Evolutionary conservation across 2,888 invertebrate genomes (phyloP), one percentile per base, ranked within the genome.

Genomic region (Bimastos eiseni): DNA sequence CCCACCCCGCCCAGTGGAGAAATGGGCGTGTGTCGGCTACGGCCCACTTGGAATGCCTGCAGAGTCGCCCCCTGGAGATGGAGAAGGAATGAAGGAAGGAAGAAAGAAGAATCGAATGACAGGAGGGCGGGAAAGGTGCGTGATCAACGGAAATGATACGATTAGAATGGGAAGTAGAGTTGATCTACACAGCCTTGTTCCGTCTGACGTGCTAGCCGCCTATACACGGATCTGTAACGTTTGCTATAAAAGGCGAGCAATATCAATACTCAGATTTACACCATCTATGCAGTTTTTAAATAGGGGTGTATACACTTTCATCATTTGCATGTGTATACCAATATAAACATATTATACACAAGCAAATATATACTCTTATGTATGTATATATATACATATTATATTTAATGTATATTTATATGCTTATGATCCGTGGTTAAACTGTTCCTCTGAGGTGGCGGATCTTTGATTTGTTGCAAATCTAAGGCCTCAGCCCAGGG

Each of bases 21-120:
- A 70, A 70, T 70, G n/a, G 70, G 70, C 70, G 70, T 30, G 30
- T 1, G 13, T 70, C 70, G 70, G 70, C 13, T 70, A 70, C 70
- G 70, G n/a, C 70, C 70, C 30, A 70, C 70, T 70, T 70, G 70
- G 70, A 70, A 70, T 70, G 70, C 70, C 70, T n/a, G n/a, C n/a
- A 70, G 30, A 70, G 30, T 8, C 70, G 70, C 70, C 70, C 5
- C n/a, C 4, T 30, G 70, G 70, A 70, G n/a, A n/a, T 70, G 30
- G 13, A n/a, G n/a, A 13, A 55, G 3, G n/a, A n/a, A 11, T 30
- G 70, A 70, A 70, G 5, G 70, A 70, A 11, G 70, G 70, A 70
- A n/a, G 70, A 70, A 70, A 70, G 70, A n/a, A n/a, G 70, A n/a
- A 70, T n/a, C 0, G 70, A 70, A 70, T 70, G 70, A 70, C n/a